These are phyloP conservation scores for Pseudomyrmex flavicornis DNA, from an alignment of 1,140 invertebrate genomes.

Conservation along the genomic window DNA sequence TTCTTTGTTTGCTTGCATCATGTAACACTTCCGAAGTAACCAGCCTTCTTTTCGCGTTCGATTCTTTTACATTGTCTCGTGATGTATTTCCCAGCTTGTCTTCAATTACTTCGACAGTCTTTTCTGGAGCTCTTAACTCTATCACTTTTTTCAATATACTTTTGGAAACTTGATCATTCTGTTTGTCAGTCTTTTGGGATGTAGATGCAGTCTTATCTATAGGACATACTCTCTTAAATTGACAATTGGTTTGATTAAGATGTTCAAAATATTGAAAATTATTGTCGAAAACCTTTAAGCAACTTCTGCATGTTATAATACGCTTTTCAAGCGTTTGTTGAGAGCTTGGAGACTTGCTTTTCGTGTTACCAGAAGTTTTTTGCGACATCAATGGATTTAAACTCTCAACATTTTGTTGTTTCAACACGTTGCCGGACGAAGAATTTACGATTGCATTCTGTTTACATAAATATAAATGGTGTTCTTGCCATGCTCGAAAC, in stretches of 20 bases:
- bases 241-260: neutral
- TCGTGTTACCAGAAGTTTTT: neutral
- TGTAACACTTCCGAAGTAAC: neutral
- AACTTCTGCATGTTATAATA: no score
- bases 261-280: neutral
- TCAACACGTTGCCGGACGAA: neutral
- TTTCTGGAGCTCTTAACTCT: neutral
- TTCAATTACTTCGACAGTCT: neutral
- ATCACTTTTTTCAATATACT: neutral
- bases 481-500: neutral
- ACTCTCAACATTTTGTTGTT: neutral
- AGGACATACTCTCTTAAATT: no score
- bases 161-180: neutral
- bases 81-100: constrained; percentile 40
- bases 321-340: no score
- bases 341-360: no score
- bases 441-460: neutral
- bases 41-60: neutral
- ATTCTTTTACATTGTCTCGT: constrained; percentile 1
- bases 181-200: neutral
- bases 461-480: neutral
- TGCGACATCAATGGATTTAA: neutral
- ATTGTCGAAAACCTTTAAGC: no score
- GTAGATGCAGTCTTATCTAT: neutral
- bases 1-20: neutral